Evolutionary conservation across 2,888 invertebrate species (phyloP), one percentile per base, ranked within the genome.

Genomic region (Limnephilus auricula): DNA sequence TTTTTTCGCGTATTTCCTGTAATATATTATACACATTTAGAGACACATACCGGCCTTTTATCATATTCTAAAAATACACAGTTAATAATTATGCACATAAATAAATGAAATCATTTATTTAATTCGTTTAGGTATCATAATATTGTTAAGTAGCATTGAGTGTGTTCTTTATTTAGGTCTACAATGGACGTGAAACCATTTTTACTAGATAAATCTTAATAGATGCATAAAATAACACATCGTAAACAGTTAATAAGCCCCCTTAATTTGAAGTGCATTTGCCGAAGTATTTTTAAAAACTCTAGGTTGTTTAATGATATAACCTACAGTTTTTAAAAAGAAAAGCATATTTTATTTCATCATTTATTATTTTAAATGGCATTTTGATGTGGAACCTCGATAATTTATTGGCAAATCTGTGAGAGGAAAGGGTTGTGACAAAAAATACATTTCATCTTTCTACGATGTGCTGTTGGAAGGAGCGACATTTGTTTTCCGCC

Each of bases 401-500:
- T 90, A 90, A 84, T 84, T 90, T 78, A 65, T 37, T 34, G 15
- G 79, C 50, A 83, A 90, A 84, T 37, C 65, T 25, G 65, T 25
- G 25, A 83, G 50, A 12, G 78, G 37, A 87, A 88, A 82, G 88
- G 90, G 80, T 87, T 90, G 50, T 32, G 88, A 82, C 65, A 65
- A 65, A 89, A 82, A 50, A 83, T 25, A 50, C 80, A 88, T 87
- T 86, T 90, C 87, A 86, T 90, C 82, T 90, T 65, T 89, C 40
- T 50, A 25, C 86, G 79, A 90, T 37, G 79, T 31, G 50, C 86
- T 79, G 79, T 79, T 82, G 90, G 91, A 92, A 92, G 86, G 92
- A 93, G 92, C 90, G 93, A 93, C 92, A 92, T 93, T 93, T 92
- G 89, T 93, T 93, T 93, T 88, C 90, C 79, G 31, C 92, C 89